Base-by-base conservation (phyloP, 2,113 vertebrate genomes). In the Lepidothrix coronata region DNA sequence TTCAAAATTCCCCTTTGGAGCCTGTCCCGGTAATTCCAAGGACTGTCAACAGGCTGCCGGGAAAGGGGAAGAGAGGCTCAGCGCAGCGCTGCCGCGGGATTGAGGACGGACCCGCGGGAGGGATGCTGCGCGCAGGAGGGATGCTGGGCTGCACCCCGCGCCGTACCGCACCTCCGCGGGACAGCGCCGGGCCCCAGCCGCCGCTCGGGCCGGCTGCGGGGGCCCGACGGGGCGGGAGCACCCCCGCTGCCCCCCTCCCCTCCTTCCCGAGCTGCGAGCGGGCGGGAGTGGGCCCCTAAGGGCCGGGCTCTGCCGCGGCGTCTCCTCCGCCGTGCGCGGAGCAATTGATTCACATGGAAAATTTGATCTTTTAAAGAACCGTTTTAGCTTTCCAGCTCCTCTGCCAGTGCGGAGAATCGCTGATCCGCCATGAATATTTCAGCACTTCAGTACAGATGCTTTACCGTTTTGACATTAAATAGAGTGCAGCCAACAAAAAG, bases 351-450 rank as follows among this genome's bases (percentile, higher is more conserved):
- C 70, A 63, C 94, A 91, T 78, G 87, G 89, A 94, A 96, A 94
- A 95, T 94, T 57, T 77, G 79, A 86, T 91, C 87, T 89, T 95
- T 96, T 95, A 95, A 97, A 89, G 92, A 94, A 90, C 84, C 91
- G 94, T 94, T 97, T 97, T 97, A 96, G 96, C 91, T 97, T 93
- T 93, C 85, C 63, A 59, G 89, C 83, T 96, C 72, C 85, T 96
- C 63, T n/a, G 87, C 71, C 65, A 17, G 67, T 19, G 33, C 31
- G 78, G 88, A 78, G 96, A 94, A 75, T 61, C 86, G 82, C 93
- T 93, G 95, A 89, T 92, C 93, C 52, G 31, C 92, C 92, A 95
- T 95, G 77, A 96, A 96, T 97, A 93, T 96, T 93, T 97, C 94
- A 97, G 67, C 94, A 92, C 73, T 91, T 95, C 96, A 97, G 81